Base-by-base conservation (phyloP, 2,888 invertebrate genomes). In the Leucozona laternaria region DNA sequence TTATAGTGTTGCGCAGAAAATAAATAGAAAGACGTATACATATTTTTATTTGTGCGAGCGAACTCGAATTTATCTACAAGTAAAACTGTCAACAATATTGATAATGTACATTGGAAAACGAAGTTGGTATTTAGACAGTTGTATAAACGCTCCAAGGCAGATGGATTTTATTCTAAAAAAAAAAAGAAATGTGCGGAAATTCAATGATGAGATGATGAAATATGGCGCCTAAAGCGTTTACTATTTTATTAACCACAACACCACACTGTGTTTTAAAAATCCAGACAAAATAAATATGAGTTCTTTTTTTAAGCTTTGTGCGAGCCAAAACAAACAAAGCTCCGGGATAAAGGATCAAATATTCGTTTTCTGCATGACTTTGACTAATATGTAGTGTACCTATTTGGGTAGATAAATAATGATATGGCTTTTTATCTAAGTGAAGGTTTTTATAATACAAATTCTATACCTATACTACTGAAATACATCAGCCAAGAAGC, bases 161-260 rank as follows among this genome's bases (percentile, higher is more conserved):
- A 64, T 43, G 17, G 22, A 20, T 55, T 66, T 50, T 53, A 40
- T 53, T 53, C 15, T 53, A n/a, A 70, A n/a, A 25, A 50, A 57
- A 68, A 25, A n/a, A 70, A n/a, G 31, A 50, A 57, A 68, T 85
- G 68, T 81, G 68, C 45, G 81, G 85, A 85, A 81, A 85, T 81
- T 80, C 81, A 62, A 77, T 85, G 85, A 85, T 81, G 72, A 53
- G 60, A 81, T 70, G 60, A 70, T 45, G 62, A 70, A 68, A 17
- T 28, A 4, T 28, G 40, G 45, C 68, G 17, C 72, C 43, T 3
- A 2, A 20, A 57, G 72, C 43, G 11, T 55, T 31, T 55, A 62
- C 25, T 43, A 1, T 43, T 48, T 45, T 34, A 8, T 25, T 66
- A 20, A 60, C 60, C 60, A 60, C 60, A 50, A 17, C n/a, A 64